Evolutionary conservation across 2,888 invertebrate genomes (phyloP), one percentile per base, ranked within the genome.

Genomic region (Xanthorhoe designata): DNA sequence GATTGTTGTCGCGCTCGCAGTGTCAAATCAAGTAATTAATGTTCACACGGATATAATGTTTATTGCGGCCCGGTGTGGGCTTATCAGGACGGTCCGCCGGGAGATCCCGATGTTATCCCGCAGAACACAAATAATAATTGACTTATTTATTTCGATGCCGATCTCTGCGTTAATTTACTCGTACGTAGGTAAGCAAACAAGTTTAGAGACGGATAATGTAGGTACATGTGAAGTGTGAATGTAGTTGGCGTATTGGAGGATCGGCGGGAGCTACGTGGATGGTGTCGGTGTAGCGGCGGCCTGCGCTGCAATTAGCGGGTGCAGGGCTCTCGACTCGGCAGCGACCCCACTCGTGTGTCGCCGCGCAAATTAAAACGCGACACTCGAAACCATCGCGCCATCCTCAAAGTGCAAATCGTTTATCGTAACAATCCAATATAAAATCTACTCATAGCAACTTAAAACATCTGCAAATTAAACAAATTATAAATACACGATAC

Each of bases 321-420:
- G 63, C 91, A 90, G 84, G 86, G 82, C 83, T 88, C 92, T 93
- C 86, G 89, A 92, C 87, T 81, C 84, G 83, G 80, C 86, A 81
- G 85, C 80, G 85, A 85, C 79, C 81, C 88, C 90, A 90, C 91
- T 92, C 84, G 84, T 90, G 86, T 92, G 91, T 90, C 92, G 91
- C 89, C 89, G 88, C 89, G 90, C 91, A 92, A 93, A 92, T 92
- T 93, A 92, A 93, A 93, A 92, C 89, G 86, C 85, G 80, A 80
- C 90, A 86, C 92, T 92, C 85, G 84, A 91, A 87, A 82, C 79
- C 83, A 88, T 90, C 86, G 82, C 84, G 77, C 57, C 50, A 53
- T 82, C 80, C 87, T 87, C 87, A 80, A 87, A 85, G 82, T 84
- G 85, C 84, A 83, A 87, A 88, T 87, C 85, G 87, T 85, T 86